A percentile compares a stretch with the other conserved stretches of the same genome.
Evolutionary conservation across 2,113 vertebrate genomes (phyloP).

Genomic region (Pomatostomus ruficeps): DNA sequence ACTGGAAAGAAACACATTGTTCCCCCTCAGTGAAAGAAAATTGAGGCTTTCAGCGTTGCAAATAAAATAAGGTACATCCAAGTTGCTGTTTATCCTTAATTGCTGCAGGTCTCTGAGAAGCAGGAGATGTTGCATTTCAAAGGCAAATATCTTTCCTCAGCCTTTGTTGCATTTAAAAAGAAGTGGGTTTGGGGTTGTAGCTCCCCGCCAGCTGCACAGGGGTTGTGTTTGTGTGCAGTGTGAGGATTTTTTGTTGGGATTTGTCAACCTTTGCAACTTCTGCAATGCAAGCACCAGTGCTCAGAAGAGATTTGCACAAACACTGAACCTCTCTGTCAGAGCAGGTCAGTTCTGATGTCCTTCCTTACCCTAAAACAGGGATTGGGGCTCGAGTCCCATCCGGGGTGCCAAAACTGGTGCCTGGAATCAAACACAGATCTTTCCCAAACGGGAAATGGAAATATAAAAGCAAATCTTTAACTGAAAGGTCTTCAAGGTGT

Average conservation of each 20-base stretch:
- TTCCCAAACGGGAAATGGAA: no score
- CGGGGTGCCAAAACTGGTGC: no score
- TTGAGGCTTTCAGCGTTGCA: constrained; percentile 8
- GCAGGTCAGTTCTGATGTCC: not conserved
- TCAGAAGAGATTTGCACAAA: not conserved
- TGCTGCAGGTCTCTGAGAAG: not conserved
- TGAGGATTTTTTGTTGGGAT: not conserved
- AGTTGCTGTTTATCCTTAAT: constrained; percentile 41
- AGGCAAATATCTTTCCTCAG: not conserved
- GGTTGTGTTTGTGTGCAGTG: not conserved
- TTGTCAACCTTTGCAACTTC: not conserved
- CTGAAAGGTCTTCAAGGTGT: no score
- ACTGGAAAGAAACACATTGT: constrained; percentile 30
- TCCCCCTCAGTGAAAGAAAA: constrained; percentile 23
- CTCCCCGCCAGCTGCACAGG: not conserved
- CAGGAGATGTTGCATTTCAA: not conserved
- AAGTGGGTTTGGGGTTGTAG: not conserved
- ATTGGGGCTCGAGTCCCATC: no score
- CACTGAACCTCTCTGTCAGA: not conserved
- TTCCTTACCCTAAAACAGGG: no score
- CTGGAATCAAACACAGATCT: no score
- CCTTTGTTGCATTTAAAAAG: not conserved
- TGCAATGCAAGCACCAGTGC: not conserved
- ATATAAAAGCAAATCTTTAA: no score
- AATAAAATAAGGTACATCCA: constrained; percentile 16